Evolutionary conservation across 2,888 invertebrate species (phyloP), one percentile per base, ranked within the genome.

Genomic region (Hipparchia semele): DNA sequence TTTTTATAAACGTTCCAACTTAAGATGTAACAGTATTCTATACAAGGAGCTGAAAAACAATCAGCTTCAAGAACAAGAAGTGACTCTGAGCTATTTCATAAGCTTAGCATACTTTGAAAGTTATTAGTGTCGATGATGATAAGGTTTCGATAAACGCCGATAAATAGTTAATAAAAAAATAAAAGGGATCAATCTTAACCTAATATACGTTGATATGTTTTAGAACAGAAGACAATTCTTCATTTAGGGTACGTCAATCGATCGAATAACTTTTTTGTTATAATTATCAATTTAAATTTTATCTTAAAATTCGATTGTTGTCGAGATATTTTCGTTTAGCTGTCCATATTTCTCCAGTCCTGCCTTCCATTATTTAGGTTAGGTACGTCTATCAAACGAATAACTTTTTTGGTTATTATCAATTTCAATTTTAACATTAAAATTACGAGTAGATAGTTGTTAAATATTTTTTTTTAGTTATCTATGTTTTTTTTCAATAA

Each of bases 161-260:
- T 53, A 45, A 71, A 72, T 65, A 69, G 82, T 84, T 81, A 82
- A 80, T 83, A 82, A 84, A 83, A 84, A 82, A 81, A 89, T 71
- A 86, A 84, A 90, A 90, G 92, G 92, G 92, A 92, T 87, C 92
- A 92, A 92, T 89, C 86, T 86, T 84, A 85, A 72, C 67, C 54
- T 74, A 74, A 71, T 66, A 56, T 86, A 78, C 79, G 80, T 79
- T 78, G 77, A 80, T 80, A 81, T 79, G 71, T 69, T 71, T 77
- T 77, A 76, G 77, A 76, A 71, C 49, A 49, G 60, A 69, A 72
- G 68, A 64, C 60, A 69, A 12, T 53, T 70, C 45, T 62, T 70
- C n/a, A 46, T 45, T 39, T 53, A 69, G 49, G 56, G 23, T 68
- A 68, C 39, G 33, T 68, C 49, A 33, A 39, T n/a, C 67, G 45